Evolutionary conservation across 1,140 invertebrate genomes (phyloP).

Genomic region (Phthorimaea operculella): DNA sequence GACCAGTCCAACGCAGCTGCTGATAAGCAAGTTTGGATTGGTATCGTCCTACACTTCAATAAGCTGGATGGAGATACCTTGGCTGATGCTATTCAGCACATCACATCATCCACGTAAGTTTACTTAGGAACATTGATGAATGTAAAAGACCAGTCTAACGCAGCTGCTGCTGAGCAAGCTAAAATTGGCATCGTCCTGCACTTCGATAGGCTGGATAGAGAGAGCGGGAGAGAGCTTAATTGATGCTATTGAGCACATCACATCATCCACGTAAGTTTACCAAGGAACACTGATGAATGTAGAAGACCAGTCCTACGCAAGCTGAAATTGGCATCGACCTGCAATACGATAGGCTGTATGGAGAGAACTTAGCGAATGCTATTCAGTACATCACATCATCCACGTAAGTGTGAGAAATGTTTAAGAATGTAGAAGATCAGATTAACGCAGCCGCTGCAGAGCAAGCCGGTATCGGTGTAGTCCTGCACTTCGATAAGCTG

Average conservation of each 20-base stretch:
- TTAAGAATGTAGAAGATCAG: too few relatives aligned
- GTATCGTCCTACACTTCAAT: conserved; percentile 32
- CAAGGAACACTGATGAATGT: too few relatives aligned
- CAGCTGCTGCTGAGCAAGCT: too few relatives aligned
- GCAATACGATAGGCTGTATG: conserved; percentile 35
- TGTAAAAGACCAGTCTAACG: conserved; percentile 58
- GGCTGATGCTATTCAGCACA: conserved; percentile 31
- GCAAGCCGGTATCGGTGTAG: conserved; percentile 40
- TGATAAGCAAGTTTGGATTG: conserved; percentile 37
- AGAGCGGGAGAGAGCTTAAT: conserved; percentile 37
- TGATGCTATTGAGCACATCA: conserved; percentile 38
- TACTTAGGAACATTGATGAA: too few relatives aligned
- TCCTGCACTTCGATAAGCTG: conserved; percentile 32
- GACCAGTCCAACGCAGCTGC: conserved; percentile 60
- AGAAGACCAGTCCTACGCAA: conserved; percentile 66
- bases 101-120: conserved; percentile 54
- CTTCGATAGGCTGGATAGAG: conserved; percentile 36
- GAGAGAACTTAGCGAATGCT: conserved; percentile 34
- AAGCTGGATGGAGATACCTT: conserved; percentile 40
- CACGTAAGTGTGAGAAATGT: too few relatives aligned
- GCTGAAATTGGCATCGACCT: conserved; percentile 42
- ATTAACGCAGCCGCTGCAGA: conserved; percentile 51
- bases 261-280: conserved; percentile 49
- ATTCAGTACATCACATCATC: conserved; percentile 43
- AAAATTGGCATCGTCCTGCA: conserved; percentile 37